Evolutionary conservation across 2,888 invertebrate species (phyloP).

Genomic region (Nemoura dubitans): DNA sequence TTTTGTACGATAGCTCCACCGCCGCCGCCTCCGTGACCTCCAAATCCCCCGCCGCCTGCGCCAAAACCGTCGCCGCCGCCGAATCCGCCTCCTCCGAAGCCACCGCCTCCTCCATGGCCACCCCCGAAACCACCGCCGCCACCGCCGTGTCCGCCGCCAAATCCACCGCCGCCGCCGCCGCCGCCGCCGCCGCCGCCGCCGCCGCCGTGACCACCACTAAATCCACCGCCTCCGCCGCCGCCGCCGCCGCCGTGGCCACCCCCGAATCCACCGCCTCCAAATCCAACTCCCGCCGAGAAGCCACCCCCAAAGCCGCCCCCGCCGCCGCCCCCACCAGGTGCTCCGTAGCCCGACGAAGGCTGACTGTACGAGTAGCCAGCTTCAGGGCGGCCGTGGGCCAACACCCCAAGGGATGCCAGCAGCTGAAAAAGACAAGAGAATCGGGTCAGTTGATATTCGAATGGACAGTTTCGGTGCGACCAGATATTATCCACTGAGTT

Average conservation of each 20-base stretch:
- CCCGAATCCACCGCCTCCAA: slow-evolving; percentile 49
- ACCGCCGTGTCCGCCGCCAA: slow-evolving; percentile 53
- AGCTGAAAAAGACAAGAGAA: slow-evolving; percentile 53
- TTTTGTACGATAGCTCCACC: slow-evolving; percentile 74
- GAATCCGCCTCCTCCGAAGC: slow-evolving; percentile 54
- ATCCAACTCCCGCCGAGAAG: slow-evolving; percentile 37
- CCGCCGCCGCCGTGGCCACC: slow-evolving; percentile 55
- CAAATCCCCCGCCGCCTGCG: slow-evolving; percentile 54
- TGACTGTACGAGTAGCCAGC: slow-evolving; percentile 47
- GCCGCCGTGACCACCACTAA: slow-evolving; percentile 51
- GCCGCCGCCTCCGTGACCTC: slow-evolving; percentile 53
- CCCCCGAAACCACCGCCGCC: slow-evolving; percentile 55
- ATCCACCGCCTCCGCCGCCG: slow-evolving; percentile 54
- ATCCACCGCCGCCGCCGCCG: slow-evolving; percentile 53
- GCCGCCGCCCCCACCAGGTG: slow-evolving; percentile 46
- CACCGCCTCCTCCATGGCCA: slow-evolving; percentile 52
- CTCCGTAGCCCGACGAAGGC: slow-evolving; percentile 49
- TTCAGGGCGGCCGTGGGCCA: slow-evolving; percentile 55
- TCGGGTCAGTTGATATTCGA: background rate
- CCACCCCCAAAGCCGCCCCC: slow-evolving; percentile 32
- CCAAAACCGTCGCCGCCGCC: slow-evolving; percentile 53
- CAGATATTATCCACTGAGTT: background rate
- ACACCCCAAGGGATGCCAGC: slow-evolving; percentile 55
- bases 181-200: slow-evolving; percentile 33
- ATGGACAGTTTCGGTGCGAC: background rate